Evolutionary conservation across 2,797 vertebrate genomes (phyloP).

Genomic region (Phrynocephalus guinanensis): DNA sequence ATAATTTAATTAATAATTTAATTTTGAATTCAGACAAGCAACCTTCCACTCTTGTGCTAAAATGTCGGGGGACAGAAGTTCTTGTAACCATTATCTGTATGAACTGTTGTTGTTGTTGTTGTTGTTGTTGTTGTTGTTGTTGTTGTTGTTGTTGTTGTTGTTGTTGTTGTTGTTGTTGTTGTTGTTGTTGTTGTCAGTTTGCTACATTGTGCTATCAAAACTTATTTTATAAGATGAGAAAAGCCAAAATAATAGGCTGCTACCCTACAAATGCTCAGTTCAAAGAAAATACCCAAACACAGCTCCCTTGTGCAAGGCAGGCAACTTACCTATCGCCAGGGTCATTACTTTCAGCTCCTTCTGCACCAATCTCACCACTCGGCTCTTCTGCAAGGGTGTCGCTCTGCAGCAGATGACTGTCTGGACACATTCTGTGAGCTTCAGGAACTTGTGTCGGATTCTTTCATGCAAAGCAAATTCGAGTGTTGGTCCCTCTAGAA

Average conservation of each 20-base stretch:
- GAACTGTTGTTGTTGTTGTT: too few species aligned
- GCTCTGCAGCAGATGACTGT: slow-evolving; percentile 94
- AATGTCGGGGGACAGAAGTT: background rate
- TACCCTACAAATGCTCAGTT: too few species aligned
- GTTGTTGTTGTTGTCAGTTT: too few species aligned
- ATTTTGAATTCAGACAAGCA: background rate
- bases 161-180: too few species aligned
- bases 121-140: too few species aligned
- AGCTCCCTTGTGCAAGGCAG: background rate
- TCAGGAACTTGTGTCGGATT: slow-evolving; percentile 83
- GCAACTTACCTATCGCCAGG: slow-evolving; percentile 88
- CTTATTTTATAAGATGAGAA: background rate
- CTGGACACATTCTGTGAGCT: slow-evolving; percentile 83
- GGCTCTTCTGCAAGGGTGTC: slow-evolving; percentile 94
- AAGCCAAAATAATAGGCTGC: background rate
- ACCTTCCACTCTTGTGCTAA: background rate
- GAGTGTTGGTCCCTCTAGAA: slow-evolving; percentile 89
- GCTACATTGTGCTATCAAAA: background rate
- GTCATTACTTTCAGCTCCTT: slow-evolving; percentile 87
- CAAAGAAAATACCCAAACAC: background rate
- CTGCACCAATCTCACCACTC: slow-evolving; percentile 88
- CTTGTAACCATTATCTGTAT: too few species aligned
- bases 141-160: too few species aligned
- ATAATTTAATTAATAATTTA: background rate
- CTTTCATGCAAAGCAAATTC: slow-evolving; percentile 86